phyloP scores from a whole-genome alignment of 1,140 invertebrate genomes.

The Physella acuta region DNA sequence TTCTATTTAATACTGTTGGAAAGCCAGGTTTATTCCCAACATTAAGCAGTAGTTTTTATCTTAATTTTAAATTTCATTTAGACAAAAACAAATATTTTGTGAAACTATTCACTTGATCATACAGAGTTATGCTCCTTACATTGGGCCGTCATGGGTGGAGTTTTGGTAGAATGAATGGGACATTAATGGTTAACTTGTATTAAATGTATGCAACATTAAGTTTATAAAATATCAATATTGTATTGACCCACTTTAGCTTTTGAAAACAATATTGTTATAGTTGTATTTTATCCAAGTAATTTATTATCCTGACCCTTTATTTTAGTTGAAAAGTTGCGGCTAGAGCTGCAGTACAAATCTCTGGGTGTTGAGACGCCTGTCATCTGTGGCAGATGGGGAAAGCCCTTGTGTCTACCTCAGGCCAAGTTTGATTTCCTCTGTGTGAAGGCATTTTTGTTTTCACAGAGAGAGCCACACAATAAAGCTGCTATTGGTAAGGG shows the following conservation, averaged over 20 bases:
- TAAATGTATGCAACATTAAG: too few relatives aligned
- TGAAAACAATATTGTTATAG: neutral
- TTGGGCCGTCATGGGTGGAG: too few relatives aligned
- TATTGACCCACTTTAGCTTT: neutral
- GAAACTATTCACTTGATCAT: too few relatives aligned
- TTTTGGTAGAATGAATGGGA: too few relatives aligned
- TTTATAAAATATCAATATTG: neutral
- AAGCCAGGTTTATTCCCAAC: too few relatives aligned
- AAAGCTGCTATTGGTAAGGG: constrained; percentile 39
- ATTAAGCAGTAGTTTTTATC: too few relatives aligned
- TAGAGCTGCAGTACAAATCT: constrained; percentile 6
- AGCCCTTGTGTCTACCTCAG: constrained; percentile 44
- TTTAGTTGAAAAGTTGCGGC: constrained; percentile 38
- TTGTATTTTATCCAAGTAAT: constrained; percentile 5
- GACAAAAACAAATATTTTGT: too few relatives aligned
- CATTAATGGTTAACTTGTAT: too few relatives aligned
- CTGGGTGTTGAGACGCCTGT: constrained; percentile 37
- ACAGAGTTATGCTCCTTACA: too few relatives aligned
- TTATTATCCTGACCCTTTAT: constrained; percentile 7
- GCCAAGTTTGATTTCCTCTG: constrained; percentile 56
- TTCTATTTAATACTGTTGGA: too few relatives aligned
- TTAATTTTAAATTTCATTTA: too few relatives aligned
- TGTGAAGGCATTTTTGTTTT: constrained; percentile 47
- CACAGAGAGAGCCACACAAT: constrained; percentile 36
- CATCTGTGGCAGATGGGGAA: constrained; percentile 51